Conservation (phyloP, 2,888 invertebrate genomes). For the Escarpia spicata region DNA sequence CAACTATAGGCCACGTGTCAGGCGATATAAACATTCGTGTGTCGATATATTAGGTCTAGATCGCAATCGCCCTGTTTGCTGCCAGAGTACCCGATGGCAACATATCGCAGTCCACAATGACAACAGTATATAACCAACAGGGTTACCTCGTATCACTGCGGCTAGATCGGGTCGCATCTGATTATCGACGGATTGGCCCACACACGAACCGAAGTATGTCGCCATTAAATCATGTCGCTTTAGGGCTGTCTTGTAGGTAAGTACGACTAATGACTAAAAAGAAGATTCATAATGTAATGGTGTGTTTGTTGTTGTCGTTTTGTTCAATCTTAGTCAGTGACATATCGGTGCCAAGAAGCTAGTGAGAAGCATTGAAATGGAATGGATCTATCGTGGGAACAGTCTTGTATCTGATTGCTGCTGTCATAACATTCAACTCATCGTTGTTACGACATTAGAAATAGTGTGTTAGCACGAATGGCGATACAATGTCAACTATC, state of each 20-base stretch:
- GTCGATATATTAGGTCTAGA: not conserved
- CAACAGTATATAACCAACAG: not conserved
- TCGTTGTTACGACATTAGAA: no score
- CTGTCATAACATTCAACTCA: no score
- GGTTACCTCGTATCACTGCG: not conserved
- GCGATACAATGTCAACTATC: no score
- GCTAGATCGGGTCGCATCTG: not conserved
- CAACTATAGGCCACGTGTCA: not conserved
- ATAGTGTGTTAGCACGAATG: no score
- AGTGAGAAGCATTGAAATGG: not conserved
- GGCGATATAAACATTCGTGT: not conserved
- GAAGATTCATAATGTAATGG: not conserved
- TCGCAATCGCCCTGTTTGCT: not conserved
- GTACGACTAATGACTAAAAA: not conserved
- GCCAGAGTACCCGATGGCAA: not conserved
- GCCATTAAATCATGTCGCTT: not conserved
- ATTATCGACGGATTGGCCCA: not conserved
- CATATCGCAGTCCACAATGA: not conserved
- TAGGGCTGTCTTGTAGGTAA: not conserved
- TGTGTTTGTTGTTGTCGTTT: not conserved
- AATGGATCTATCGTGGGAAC: not conserved
- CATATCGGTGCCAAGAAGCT: not conserved
- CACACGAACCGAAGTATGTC: not conserved
- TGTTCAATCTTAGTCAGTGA: not conserved
- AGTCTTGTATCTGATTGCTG: not conserved